These are phyloP conservation scores for Dendrocincla fuliginosa DNA, from an alignment of 2,797 vertebrate species.

Conservation along the genomic window DNA sequence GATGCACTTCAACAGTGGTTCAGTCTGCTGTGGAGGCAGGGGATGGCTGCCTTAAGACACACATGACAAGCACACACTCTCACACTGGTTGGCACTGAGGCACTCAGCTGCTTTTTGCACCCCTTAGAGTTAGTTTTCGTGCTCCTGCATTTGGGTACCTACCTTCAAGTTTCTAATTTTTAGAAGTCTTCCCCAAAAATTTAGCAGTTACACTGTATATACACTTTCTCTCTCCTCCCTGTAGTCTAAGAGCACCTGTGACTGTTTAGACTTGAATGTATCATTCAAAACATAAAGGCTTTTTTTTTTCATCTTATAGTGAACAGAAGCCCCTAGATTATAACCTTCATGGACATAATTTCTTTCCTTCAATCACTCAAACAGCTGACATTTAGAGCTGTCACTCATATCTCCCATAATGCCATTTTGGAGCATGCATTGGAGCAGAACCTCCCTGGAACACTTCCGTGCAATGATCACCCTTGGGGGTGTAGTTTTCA, in stretches of 20 bases:
- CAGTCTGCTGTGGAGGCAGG: not conserved
- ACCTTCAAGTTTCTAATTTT: not conserved
- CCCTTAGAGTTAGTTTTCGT: not conserved
- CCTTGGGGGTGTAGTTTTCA: not conserved
- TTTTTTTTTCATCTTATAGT: not conserved
- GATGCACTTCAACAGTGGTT: not conserved
- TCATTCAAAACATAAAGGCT: not conserved
- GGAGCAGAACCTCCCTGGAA: not conserved
- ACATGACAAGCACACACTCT: not conserved
- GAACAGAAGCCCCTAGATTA: not conserved
- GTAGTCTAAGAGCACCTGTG: not conserved
- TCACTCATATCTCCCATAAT: rapidly evolving
- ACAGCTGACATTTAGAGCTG: not conserved
- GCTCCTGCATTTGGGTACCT: not conserved
- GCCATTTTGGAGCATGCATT: not conserved
- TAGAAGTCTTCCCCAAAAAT: not conserved
- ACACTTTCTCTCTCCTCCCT: not conserved
- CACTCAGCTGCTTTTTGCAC: not conserved
- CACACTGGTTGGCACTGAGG: not conserved
- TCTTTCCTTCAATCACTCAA: not conserved
- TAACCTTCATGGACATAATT: not conserved
- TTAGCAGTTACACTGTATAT: not conserved
- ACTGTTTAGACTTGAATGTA: not conserved
- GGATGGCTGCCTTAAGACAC: not conserved
- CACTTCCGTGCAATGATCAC: not conserved